phyloP scores from a whole-genome alignment of 2,113 vertebrate species.

The Anser brachyrhynchus region DNA sequence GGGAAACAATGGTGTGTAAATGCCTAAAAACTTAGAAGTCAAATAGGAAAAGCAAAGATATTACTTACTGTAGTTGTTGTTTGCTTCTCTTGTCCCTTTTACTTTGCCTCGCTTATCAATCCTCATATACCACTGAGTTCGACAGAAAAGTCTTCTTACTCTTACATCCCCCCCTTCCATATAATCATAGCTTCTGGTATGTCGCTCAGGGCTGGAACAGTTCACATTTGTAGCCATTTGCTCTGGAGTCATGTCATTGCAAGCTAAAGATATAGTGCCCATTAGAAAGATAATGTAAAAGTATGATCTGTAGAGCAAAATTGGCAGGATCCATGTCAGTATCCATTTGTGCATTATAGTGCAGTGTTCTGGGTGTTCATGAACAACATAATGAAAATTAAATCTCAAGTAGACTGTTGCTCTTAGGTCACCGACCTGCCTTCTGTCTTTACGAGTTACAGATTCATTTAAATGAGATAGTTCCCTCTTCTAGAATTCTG shows the following conservation, averaged over 20 bases:
- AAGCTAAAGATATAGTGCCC: conserved; percentile 89
- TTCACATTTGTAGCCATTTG: conserved; percentile 94
- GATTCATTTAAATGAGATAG: conserved; percentile 68
- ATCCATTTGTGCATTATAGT: conserved; percentile 99
- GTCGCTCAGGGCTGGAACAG: conserved; percentile 95
- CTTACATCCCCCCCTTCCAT: conserved; percentile 99
- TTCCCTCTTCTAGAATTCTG: conserved; percentile 75
- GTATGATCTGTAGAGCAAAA: conserved; percentile 93
- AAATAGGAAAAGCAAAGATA: not conserved
- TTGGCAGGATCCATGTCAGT: conserved; percentile 97
- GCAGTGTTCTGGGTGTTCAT: conserved; percentile 89
- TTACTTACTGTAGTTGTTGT: conserved; percentile 96
- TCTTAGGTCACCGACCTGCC: conserved; percentile 80
- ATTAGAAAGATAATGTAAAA: conserved; percentile 91
- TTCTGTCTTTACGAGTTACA: conserved; percentile 76
- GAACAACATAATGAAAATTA: conserved; percentile 95
- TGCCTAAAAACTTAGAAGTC: not conserved
- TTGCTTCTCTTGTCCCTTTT: conserved; percentile 92
- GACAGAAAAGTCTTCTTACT: conserved; percentile 95
- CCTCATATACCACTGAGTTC: conserved; percentile 97
- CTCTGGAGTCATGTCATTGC: conserved; percentile 93
- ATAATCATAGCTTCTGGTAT: conserved; percentile 97
- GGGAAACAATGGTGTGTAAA: not conserved
- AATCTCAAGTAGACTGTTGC: conserved; percentile 78
- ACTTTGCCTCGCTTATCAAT: conserved; percentile 94